These are phyloP conservation scores for Heliconius melpomene DNA, from an alignment of 1,140 invertebrate genomes.

Conservation along the genomic window DNA sequence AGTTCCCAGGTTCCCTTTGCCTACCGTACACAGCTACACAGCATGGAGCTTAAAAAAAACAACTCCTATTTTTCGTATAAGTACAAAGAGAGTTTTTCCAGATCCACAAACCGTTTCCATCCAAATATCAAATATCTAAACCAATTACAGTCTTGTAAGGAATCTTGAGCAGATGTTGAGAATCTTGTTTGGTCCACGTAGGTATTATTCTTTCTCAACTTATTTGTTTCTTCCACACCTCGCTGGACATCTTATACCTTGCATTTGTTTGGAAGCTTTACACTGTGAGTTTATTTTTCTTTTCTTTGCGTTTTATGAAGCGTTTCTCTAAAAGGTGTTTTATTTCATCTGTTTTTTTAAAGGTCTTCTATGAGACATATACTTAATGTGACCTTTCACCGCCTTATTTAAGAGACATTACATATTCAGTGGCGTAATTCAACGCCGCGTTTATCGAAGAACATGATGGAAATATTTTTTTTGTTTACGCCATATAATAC, in stretches of 20 bases:
- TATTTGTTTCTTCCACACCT: constrained; percentile 59
- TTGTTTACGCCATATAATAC: too few species aligned
- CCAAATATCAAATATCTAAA: constrained; percentile 35
- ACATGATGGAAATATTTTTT: too few species aligned
- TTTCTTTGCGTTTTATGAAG: background rate
- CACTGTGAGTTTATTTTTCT: background rate
- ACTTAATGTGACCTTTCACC: too few species aligned
- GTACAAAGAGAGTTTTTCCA: background rate
- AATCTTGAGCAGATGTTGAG: constrained; percentile 63
- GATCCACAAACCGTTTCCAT: background rate
- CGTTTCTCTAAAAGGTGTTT: constrained; percentile 1
- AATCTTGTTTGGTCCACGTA: constrained; percentile 65
- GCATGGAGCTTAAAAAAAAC: background rate
- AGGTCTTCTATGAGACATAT: background rate
- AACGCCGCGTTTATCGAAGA: too few species aligned
- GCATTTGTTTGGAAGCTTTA: constrained; percentile 36
- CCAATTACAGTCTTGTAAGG: constrained; percentile 22
- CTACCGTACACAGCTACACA: background rate
- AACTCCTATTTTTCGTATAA: too few species aligned
- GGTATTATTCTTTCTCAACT: constrained; percentile 62
- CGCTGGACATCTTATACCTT: constrained; percentile 41
- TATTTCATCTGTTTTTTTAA: background rate
- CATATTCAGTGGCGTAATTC: too few species aligned
- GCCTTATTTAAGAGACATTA: too few species aligned
- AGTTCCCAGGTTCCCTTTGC: too few species aligned